These are phyloP conservation scores for Fistularia tabacaria DNA, from an alignment of 2,797 vertebrate species.

Conservation along the genomic window DNA sequence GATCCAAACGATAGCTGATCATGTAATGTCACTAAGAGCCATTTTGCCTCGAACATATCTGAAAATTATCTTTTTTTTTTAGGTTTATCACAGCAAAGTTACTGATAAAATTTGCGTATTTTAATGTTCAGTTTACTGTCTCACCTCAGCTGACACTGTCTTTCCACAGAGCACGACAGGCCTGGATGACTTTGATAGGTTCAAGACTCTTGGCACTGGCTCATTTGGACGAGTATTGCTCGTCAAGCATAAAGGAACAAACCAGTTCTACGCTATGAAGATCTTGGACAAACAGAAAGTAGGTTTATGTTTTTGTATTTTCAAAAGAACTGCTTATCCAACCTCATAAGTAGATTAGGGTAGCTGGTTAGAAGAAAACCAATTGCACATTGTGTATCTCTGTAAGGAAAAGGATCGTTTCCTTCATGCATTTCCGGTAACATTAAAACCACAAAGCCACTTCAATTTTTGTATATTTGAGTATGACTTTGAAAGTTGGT, in stretches of 20 bases:
- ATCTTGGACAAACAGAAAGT: slow-evolving; percentile 99
- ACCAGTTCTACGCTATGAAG: slow-evolving; percentile 99
- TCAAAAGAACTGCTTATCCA: neutral
- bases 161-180: slow-evolving; percentile 87
- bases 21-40: neutral
- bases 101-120: neutral
- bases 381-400: slow-evolving; percentile 7
- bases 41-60: too few relatives aligned
- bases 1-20: slow-evolving; percentile 15
- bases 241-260: slow-evolving; percentile 95
- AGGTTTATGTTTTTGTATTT: slow-evolving; percentile 35
- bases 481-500: neutral
- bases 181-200: slow-evolving; percentile 96
- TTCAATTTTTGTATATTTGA: too few relatives aligned
- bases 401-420: slow-evolving; percentile 58
- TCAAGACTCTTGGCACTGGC: slow-evolving; percentile 97
- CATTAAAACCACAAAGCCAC: neutral
- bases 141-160: slow-evolving; percentile 17
- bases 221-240: slow-evolving; percentile 98
- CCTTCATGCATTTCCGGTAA: slow-evolving; percentile 15
- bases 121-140: slow-evolving; percentile 4
- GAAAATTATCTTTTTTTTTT: too few relatives aligned
- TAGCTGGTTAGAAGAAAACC: neutral
- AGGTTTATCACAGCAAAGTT: neutral
- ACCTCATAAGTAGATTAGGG: neutral